phyloP scores from a whole-genome alignment of 2,888 invertebrate genomes.

The Xestia ashworthii region DNA sequence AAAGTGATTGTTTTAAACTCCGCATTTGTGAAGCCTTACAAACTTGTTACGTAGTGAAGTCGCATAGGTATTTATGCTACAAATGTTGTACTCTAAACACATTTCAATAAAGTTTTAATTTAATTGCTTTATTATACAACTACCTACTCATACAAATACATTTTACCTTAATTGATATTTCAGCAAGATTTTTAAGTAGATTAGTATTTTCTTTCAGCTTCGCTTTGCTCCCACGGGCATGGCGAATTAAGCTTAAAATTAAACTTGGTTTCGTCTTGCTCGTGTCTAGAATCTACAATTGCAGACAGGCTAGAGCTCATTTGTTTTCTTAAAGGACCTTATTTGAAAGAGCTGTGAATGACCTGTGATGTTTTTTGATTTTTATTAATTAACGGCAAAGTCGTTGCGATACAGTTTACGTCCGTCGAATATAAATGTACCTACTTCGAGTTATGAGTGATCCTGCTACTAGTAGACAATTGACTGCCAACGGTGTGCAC shows the following conservation, averaged over 20 bases:
- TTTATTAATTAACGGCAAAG: neutral
- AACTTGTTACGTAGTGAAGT: neutral
- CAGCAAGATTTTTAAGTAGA: conserved; percentile 11
- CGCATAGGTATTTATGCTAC: neutral
- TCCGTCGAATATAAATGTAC: too few species aligned
- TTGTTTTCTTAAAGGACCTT: conserved; percentile 13
- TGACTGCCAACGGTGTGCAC: too few species aligned
- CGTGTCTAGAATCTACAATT: conserved; percentile 32
- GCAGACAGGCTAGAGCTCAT: neutral
- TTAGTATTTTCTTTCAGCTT: conserved; percentile 8
- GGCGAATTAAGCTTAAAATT: conserved; percentile 27
- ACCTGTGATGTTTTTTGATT: neutral
- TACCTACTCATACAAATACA: too few species aligned
- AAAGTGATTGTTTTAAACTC: conserved; percentile 31
- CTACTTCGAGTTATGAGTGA: too few species aligned
- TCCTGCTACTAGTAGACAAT: neutral
- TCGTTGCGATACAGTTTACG: neutral
- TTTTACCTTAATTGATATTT: neutral
- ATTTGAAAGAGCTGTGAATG: neutral
- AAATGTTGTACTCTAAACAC: neutral
- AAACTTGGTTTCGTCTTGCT: conserved; percentile 23
- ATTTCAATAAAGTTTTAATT: neutral
- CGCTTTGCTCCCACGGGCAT: conserved; percentile 1
- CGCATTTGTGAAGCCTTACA: neutral
- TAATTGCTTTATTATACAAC: neutral